Evolutionary conservation across 1,140 invertebrate species (phyloP).

Genomic region (Augochlora pura): DNA sequence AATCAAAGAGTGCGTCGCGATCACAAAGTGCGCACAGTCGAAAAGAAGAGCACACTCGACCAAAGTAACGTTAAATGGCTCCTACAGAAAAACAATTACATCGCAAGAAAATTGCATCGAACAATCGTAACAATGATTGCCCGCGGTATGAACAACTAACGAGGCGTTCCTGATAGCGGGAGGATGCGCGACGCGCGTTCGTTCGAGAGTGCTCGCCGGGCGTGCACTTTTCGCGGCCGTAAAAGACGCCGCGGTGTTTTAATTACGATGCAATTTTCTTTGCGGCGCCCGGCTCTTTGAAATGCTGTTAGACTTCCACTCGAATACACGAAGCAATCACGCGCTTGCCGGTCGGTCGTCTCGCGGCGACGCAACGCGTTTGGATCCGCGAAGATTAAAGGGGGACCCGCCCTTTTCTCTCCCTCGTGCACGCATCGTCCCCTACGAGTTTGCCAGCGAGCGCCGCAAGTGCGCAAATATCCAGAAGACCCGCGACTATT

Average conservation of each 20-base stretch:
- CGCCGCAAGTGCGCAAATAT: conserved; percentile 66
- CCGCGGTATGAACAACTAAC: neutral
- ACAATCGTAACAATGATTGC: conserved; percentile 14
- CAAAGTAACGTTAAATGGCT: too few species aligned
- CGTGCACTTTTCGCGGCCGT: conserved; percentile 22
- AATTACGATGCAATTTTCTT: conserved; percentile 80
- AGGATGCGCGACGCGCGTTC: neutral
- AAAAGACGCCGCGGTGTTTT: conserved; percentile 64
- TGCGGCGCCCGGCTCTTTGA: conserved; percentile 73
- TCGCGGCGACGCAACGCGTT: conserved; percentile 55
- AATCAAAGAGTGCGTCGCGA: too few species aligned
- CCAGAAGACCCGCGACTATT: conserved; percentile 34
- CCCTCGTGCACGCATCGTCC: conserved; percentile 27
- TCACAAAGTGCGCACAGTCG: too few species aligned
- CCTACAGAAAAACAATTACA: neutral
- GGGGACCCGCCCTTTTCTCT: conserved; percentile 65
- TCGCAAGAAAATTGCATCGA: neutral
- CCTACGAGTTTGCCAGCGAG: conserved; percentile 21
- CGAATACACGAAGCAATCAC: conserved; percentile 79
- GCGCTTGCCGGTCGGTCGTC: conserved; percentile 55
- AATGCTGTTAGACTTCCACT: conserved; percentile 78
- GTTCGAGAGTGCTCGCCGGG: conserved; percentile 5
- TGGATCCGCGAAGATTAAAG: conserved; percentile 79
- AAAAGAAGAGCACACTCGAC: too few species aligned
- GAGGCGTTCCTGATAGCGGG: neutral